Evolutionary conservation across 2,888 invertebrate species (phyloP).

Genomic region (Hermaeophaga mercurialis): DNA sequence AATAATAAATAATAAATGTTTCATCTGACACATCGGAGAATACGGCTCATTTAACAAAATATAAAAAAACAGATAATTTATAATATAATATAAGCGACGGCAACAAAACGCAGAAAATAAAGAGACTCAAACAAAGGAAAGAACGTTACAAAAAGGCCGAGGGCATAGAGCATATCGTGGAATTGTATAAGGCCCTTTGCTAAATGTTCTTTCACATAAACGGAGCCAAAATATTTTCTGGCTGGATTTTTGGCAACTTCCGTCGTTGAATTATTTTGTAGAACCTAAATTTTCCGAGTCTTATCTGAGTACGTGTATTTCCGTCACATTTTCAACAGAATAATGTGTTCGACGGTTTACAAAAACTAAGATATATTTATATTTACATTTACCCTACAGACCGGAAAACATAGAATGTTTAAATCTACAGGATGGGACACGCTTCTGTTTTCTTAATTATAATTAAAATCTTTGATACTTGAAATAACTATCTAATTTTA

Average conservation of each 20-base stretch:
- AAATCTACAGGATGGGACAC: no score
- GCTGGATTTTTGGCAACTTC: constrained; percentile 20
- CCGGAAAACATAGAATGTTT: no score
- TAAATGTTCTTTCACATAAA: constrained; percentile 20
- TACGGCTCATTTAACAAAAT: constrained; percentile 22
- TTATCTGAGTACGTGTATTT: constrained; percentile 8
- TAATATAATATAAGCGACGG: constrained; percentile 20
- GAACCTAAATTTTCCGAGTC: constrained; percentile 7
- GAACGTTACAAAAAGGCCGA: constrained; percentile 25
- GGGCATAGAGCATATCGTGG: constrained; percentile 27
- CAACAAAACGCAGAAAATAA: constrained; percentile 23
- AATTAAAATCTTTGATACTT: no score
- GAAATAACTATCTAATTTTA: no score
- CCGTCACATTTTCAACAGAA: constrained; percentile 2
- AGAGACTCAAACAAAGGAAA: constrained; percentile 26
- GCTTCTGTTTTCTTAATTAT: no score
- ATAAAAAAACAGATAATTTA: constrained; percentile 24
- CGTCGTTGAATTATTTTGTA: constrained; percentile 16
- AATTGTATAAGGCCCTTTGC: constrained; percentile 26
- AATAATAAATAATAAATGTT: no score
- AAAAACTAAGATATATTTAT: not conserved
- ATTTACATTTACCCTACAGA: no score
- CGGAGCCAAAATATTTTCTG: constrained; percentile 27
- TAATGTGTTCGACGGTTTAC: constrained; percentile 1
- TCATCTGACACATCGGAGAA: constrained; percentile 14